Evolutionary conservation across 2,888 invertebrate species (phyloP).

Genomic region (Camptogramma bilineatum): DNA sequence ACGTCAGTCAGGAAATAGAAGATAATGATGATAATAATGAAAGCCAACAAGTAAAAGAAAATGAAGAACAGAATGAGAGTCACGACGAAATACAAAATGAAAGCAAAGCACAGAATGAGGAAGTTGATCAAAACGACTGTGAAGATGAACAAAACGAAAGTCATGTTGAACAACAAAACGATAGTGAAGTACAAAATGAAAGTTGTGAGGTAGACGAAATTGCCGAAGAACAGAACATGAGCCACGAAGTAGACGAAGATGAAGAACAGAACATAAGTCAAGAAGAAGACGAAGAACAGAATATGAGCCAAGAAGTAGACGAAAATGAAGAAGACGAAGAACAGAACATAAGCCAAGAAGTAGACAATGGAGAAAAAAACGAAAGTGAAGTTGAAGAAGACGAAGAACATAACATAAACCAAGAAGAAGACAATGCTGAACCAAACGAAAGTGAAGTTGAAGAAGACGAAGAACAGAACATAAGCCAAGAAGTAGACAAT

Average conservation of each 20-base stretch:
- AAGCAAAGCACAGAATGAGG: slow-evolving; percentile 21
- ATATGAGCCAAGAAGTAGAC: slow-evolving; percentile 23
- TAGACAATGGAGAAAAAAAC: slow-evolving; percentile 33
- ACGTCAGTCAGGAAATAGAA: slow-evolving; percentile 17
- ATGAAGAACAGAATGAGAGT: slow-evolving; percentile 20
- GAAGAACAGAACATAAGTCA: slow-evolving; percentile 36
- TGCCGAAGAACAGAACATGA: slow-evolving; percentile 28
- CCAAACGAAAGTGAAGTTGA: slow-evolving; percentile 33
- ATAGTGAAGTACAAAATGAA: slow-evolving; percentile 26
- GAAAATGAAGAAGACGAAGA: slow-evolving; percentile 32
- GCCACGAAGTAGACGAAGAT: slow-evolving; percentile 30
- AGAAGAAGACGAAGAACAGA: slow-evolving; percentile 22
- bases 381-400: slow-evolving; percentile 33
- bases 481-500: slow-evolving; percentile 33
- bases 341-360: slow-evolving; percentile 35
- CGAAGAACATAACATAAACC: slow-evolving; percentile 33
- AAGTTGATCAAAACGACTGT: slow-evolving; percentile 26
- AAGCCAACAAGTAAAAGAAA: slow-evolving; percentile 6
- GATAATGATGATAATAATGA: slow-evolving; percentile 21
- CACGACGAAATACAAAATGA: slow-evolving; percentile 18
- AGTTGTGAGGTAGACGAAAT: slow-evolving; percentile 21
- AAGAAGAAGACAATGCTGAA: slow-evolving; percentile 34
- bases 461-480: slow-evolving; percentile 34
- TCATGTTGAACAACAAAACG: slow-evolving; percentile 13
- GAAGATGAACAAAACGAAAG: slow-evolving; percentile 34